phyloP scores from a whole-genome alignment of 2,888 invertebrate species.

The Nysson spinosus region DNA sequence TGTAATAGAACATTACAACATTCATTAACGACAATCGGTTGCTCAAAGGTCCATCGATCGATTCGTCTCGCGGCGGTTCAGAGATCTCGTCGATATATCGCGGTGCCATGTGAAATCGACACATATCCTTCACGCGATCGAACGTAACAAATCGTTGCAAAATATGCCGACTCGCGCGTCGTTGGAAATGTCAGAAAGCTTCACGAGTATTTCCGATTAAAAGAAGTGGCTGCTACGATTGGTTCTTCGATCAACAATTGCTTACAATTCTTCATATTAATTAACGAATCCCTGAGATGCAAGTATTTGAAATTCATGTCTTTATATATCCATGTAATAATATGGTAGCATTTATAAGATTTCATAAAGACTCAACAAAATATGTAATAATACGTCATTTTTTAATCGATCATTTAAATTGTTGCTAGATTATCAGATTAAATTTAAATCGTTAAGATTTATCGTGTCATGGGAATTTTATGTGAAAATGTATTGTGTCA shows the following conservation, averaged over 20 bases:
- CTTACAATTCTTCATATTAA: too few relatives aligned
- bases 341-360: too few relatives aligned
- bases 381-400: too few relatives aligned
- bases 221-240: not conserved
- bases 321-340: too few relatives aligned
- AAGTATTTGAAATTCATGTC: too few relatives aligned
- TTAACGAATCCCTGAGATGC: too few relatives aligned
- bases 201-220: not conserved
- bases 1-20: slow-evolving; percentile 40
- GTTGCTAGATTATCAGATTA: too few relatives aligned
- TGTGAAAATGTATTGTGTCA: too few relatives aligned
- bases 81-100: slow-evolving; percentile 29
- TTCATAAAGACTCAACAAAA: too few relatives aligned
- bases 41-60: slow-evolving; percentile 19
- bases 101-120: slow-evolving; percentile 3
- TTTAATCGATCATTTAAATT: too few relatives aligned
- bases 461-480: too few relatives aligned
- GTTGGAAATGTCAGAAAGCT: not conserved
- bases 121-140: slow-evolving; percentile 26
- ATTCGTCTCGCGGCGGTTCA: slow-evolving; percentile 38
- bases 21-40: slow-evolving; percentile 47
- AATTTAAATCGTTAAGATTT: too few relatives aligned
- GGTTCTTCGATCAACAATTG: not conserved
- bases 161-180: not conserved
- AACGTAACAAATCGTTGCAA: slow-evolving; percentile 4